Conservation (phyloP, 2,888 invertebrate genomes). For the Drosophila subsilvestris region DNA sequence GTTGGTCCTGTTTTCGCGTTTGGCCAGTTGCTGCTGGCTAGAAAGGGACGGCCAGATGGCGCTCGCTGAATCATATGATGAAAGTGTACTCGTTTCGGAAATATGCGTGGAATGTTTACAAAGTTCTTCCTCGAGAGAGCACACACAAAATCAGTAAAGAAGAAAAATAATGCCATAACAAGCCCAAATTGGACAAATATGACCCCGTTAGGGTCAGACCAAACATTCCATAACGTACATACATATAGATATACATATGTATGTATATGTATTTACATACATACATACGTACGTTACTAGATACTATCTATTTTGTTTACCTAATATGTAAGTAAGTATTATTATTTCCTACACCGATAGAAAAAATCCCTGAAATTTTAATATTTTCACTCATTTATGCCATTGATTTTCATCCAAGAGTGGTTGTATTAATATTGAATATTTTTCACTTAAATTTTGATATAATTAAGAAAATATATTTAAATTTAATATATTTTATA, state of each 20-base stretch:
- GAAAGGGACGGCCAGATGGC: constrained; percentile 43
- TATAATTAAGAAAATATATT: too few species aligned
- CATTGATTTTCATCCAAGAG: too few species aligned
- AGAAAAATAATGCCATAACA: neutral
- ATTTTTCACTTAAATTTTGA: too few species aligned
- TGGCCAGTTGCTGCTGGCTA: neutral
- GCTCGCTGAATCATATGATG: neutral
- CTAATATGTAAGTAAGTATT: too few species aligned
- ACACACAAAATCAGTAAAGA: constrained; percentile 1
- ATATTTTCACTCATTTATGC: too few species aligned
- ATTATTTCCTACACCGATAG: too few species aligned
- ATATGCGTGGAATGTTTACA: constrained; percentile 12
- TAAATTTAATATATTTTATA: too few species aligned
- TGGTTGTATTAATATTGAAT: too few species aligned
- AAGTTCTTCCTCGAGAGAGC: constrained; percentile 12
- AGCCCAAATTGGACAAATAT: neutral
- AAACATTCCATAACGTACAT: neutral
- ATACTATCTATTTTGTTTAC: too few species aligned
- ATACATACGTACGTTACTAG: neutral
- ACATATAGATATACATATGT: neutral
- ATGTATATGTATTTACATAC: too few species aligned
- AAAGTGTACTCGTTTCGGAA: constrained; percentile 13
- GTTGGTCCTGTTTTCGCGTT: constrained; percentile 41
- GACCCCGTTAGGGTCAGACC: neutral
- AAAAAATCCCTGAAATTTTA: too few species aligned